Conservation (phyloP, 2,113 vertebrate genomes). For the Gopherus flavomarginatus region DNA sequence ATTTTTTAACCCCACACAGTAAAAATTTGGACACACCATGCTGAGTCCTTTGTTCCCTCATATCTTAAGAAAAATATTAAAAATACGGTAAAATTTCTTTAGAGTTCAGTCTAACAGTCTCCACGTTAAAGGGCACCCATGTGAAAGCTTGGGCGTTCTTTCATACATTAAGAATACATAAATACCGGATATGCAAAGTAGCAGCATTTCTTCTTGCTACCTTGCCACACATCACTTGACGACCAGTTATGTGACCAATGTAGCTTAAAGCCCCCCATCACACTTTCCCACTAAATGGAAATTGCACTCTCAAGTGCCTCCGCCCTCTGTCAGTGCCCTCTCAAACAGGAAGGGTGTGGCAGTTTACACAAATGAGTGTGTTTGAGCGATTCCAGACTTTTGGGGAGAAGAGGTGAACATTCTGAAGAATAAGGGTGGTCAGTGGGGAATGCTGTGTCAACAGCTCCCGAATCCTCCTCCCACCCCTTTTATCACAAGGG, state of each 20-base stretch:
- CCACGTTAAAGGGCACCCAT: not conserved
- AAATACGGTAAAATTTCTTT: not conserved
- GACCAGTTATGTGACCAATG: not conserved
- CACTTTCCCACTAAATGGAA: not conserved
- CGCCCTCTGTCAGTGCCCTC: not conserved
- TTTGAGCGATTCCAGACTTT: not conserved
- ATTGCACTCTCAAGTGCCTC: not conserved
- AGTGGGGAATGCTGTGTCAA: not conserved
- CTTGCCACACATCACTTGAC: accelerated
- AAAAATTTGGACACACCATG: not conserved
- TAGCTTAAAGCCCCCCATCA: not conserved
- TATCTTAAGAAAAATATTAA: not conserved
- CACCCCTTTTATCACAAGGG: not conserved
- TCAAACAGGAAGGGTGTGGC: not conserved
- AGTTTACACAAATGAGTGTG: not conserved
- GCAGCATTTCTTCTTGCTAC: not conserved
- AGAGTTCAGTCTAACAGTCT: not conserved
- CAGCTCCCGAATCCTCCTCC: not conserved
- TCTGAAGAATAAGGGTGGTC: not conserved
- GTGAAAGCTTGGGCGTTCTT: not conserved
- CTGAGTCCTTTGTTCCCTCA: not conserved
- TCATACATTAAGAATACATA: not conserved
- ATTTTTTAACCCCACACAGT: not conserved
- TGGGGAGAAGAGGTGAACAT: not conserved
- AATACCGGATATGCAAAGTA: not conserved